Base-by-base conservation (phyloP, 2,888 invertebrate genomes). In the Drosophila paucipuncta region DNA sequence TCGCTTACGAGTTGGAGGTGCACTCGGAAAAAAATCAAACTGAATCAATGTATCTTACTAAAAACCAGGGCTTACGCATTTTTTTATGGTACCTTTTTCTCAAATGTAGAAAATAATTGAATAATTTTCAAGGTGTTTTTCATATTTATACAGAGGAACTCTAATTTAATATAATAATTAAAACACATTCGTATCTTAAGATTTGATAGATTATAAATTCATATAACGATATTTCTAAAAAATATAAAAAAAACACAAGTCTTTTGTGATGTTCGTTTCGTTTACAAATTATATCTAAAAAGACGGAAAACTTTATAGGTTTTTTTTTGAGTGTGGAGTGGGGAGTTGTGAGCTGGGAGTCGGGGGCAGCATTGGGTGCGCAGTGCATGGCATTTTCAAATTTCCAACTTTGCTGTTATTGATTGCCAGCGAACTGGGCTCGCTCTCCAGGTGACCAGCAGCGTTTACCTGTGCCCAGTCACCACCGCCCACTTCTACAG, bases 341-440 rank as follows among this genome's bases (percentile, higher is more conserved):
- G 10, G 25, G 4, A 13, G n/a, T 10, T 49, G 49, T 49, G 18
- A 9, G n/a, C 5, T 54, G 37, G 49, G 4, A 43, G 28, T 49
- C 2, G 30, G n/a, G 60, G 25, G 25, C 25, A 41, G 35, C 28
- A 67, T 63, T 68, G 53, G 52, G 60, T 58, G 54, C 41, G 53
- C 64, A 57, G 50, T 53, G 58, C 67, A 63, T 59, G 43, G 73
- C 67, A 66, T 72, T 79, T 77, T 54, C 75, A 65, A 68, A 73
- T 71, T 77, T 72, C 74, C 53, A 81, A 82, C 76, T 78, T 78
- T 73, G 70, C 67, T 68, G 73, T 78, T 87, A 85, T 82, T 85
- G 87, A 86, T 85, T 84, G 83, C 73, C 76, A 39, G 43, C 53
- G 68, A 49, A 65, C 25, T 41, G 43, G 22, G 22, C 11, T 43